Evolutionary conservation across 2,888 invertebrate species (phyloP), one percentile per base, ranked within the genome.

Genomic region (Lottia scabra): DNA sequence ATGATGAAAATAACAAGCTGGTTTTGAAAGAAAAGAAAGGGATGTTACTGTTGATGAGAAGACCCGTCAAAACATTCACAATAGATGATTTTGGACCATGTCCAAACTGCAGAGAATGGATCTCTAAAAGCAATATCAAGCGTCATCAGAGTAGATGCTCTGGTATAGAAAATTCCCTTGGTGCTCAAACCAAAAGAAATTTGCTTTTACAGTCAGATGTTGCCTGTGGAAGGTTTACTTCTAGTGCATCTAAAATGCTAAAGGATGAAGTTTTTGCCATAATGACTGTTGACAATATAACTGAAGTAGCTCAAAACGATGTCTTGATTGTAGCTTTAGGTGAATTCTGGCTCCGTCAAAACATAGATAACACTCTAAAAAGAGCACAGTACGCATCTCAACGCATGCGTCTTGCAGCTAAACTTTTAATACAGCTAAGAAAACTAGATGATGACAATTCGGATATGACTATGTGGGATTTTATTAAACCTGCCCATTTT

Each of bases 1-100:
- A 71, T 30, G 70, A 74, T 38, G 56, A 66, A n/a, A 68, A 74
- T 38, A 74, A 74, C 26, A 38, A 27, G 8, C 48, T 45, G 19
- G 66, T 70, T 2, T 3, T 75, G 10, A 63, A 66, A n/a, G 30
- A 66, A 30, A 69, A 64, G 44, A n/a, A n/a, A 15, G 69, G 71
- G 12, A 69, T 71, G 27, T 16, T 75, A 1, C 44, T 75, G 4
- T 23, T 72, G 8, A 26, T 48, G 16, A 66, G 71, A 27, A 46
- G 72, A 64, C 70, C 75, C 30, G n/a, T 3, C 12, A 38, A 63
- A n/a, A 13, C 38, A 15, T 45, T 73, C n/a, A 70, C 71, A 46
- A 44, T 71, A 15, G 62, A n/a, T 16, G 15, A 69, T 44, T 73
- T 62, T 71, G 73, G 73, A 13, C 76, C 73, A 2, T 71, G 73